These are phyloP conservation scores for Epistrophe grossulariae DNA, from an alignment of 2,888 invertebrate species.

Conservation along the genomic window DNA sequence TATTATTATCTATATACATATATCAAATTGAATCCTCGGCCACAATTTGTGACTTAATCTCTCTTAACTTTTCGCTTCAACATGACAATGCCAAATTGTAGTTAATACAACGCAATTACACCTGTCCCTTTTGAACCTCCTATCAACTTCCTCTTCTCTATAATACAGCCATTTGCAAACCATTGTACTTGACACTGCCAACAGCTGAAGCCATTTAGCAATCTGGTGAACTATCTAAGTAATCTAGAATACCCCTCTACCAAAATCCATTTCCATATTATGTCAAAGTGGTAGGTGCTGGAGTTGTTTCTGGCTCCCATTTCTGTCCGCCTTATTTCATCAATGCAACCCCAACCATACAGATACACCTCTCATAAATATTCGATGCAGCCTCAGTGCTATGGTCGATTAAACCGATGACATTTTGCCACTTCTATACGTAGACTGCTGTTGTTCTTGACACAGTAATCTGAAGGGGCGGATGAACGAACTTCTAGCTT, in stretches of 20 bases:
- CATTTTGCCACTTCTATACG: conserved; percentile 66
- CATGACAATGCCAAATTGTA: conserved; percentile 45
- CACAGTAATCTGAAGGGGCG: conserved; percentile 53
- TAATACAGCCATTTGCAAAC: conserved; percentile 58
- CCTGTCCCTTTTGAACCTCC: conserved; percentile 26
- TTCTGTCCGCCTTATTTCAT: background rate
- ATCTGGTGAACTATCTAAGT: conserved; percentile 59
- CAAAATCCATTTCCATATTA: conserved; percentile 58
- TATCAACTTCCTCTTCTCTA: conserved; percentile 41
- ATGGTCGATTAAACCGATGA: conserved; percentile 72
- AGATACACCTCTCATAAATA: conserved; percentile 69
- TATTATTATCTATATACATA: conserved; percentile 2
- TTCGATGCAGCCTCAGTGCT: conserved; percentile 66
- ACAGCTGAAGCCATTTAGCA: conserved; percentile 63
- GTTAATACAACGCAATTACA: conserved; percentile 57
- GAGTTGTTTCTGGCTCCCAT: background rate
- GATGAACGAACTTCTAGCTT: conserved; percentile 57
- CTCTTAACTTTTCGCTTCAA: conserved; percentile 43
- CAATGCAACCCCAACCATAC: conserved; percentile 42
- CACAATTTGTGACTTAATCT: conserved; percentile 58
- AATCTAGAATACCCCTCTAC: conserved; percentile 42
- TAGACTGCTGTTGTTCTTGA: conserved; percentile 63
- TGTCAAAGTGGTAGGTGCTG: conserved; percentile 38
- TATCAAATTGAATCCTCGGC: conserved; percentile 44
- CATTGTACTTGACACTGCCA: conserved; percentile 56